Conservation (phyloP, 1,140 invertebrate genomes). For the Myzus persicae region DNA sequence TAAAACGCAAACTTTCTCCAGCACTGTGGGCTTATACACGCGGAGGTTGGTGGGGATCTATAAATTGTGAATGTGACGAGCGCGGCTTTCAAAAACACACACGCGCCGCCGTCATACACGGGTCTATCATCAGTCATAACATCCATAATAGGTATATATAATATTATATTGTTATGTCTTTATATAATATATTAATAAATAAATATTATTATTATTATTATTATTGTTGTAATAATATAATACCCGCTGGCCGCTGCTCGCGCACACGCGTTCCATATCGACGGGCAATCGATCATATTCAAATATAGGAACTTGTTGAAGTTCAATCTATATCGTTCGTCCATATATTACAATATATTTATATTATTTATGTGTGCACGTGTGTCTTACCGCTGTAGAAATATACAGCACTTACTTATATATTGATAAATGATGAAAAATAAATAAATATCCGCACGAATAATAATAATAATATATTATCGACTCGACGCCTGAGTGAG, state of each 20-base stretch:
- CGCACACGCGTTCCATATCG: not conserved
- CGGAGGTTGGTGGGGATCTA: not conserved
- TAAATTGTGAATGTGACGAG: not conserved
- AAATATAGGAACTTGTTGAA: not conserved
- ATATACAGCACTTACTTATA: not conserved
- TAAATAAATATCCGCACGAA: not conserved
- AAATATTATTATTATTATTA: not conserved
- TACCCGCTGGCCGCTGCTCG: not conserved
- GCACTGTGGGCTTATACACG: not conserved
- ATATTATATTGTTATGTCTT: not conserved
- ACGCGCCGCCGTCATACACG: not conserved
- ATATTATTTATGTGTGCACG: not conserved
- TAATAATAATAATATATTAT: not conserved
- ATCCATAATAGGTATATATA: not conserved
- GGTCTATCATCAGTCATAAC: constrained; percentile 14
- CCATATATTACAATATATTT: not conserved
- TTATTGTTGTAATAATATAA: not conserved
- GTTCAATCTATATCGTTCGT: not conserved
- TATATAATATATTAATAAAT: not conserved
- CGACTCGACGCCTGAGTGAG: not conserved
- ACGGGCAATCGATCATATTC: not conserved
- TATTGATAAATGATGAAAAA: constrained; percentile 2
- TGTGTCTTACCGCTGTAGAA: not conserved
- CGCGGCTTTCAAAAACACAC: not conserved
- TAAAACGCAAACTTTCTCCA: not conserved